Base-by-base conservation (phyloP, 2,888 invertebrate genomes). In the Epinotia demarniana region DNA sequence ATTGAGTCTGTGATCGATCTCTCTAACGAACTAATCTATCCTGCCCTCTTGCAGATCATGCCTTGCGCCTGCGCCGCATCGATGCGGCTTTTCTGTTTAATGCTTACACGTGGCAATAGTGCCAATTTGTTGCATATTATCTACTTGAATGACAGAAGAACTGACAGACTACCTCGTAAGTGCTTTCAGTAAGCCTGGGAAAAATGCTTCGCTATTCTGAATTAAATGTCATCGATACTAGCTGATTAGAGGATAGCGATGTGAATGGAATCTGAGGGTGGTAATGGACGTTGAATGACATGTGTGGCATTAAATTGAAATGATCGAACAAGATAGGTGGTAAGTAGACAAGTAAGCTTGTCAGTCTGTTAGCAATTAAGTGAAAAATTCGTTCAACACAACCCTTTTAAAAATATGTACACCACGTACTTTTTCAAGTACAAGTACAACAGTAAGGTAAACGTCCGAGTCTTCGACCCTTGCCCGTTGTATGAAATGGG, bases 121-220 rank as follows among this genome's bases (percentile, higher is more conserved):
- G 91, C 89, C 90, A 90, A 91, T 91, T 91, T 91, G 91, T 91
- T 86, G 86, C 86, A 87, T 87, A 90, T 90, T 89, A 90, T 89
- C 89, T 85, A 84, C 86, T 78, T 78, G 80, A 79, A 80, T 83
- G 86, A 86, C 85, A 85, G 86, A 85, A 84, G 82, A 81, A 83
- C 84, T 84, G 90, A 90, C 90, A 85, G 87, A 89, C 87, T 86
- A 89, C 86, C 90, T 85, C 85, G 84, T 85, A 86, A 75, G 74
- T 75, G 75, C 70, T 71, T 75, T 60, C 66, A 61, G 69, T 75
- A 69, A 73, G 72, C 49, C 75, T 75, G 79, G 74, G 77, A 78
- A 77, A 77, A 77, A 74, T 23, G 72, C 61, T 57, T 46, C 12
- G 58, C 75, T 75, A 75, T 75, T 75, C 75, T 72, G 61, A 75